Percentiles rank a stretch among this genome's conserved stretches.
Conservation (phyloP, 2,888 invertebrate genomes). For the Bugula neritina region DNA sequence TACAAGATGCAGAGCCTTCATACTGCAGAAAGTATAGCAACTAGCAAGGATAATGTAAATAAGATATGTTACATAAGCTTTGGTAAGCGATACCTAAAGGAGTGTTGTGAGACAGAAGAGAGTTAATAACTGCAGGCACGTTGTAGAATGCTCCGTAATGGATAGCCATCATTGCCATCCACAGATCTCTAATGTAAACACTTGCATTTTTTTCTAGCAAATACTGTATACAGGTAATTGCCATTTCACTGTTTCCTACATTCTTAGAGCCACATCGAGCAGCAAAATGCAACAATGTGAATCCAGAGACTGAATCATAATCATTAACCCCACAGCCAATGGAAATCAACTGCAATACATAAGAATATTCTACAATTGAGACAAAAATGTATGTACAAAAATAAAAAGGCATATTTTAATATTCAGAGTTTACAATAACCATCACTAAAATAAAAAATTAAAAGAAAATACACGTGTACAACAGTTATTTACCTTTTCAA, state of each 20-base stretch:
- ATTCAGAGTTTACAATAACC: too few relatives aligned
- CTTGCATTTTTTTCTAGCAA: constrained; percentile 52
- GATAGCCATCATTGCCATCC: constrained; percentile 57
- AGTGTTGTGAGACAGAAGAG: constrained; percentile 48
- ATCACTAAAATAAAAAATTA: too few relatives aligned
- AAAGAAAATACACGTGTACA: too few relatives aligned
- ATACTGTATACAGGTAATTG: constrained; percentile 40
- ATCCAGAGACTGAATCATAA: constrained; percentile 56
- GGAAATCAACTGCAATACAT: constrained; percentile 49
- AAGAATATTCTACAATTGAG: too few relatives aligned
- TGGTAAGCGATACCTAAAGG: constrained; percentile 38
- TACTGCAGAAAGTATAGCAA: too few relatives aligned
- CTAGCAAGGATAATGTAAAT: too few relatives aligned
- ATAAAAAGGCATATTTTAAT: too few relatives aligned
- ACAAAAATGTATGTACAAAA: too few relatives aligned
- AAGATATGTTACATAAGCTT: background rate
- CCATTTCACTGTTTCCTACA: constrained; percentile 49
- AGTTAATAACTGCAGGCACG: constrained; percentile 53
- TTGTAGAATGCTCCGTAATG: constrained; percentile 58
- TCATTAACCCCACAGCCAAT: constrained; percentile 56
- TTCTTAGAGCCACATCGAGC: constrained; percentile 56
- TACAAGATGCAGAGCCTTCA: too few relatives aligned
- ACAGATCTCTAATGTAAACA: constrained; percentile 54
- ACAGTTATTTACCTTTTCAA: constrained; percentile 49
- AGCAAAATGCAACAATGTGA: constrained; percentile 57